Evolutionary conservation across 2,797 vertebrate genomes (phyloP).

Genomic region (Rhinogobio ventralis): DNA sequence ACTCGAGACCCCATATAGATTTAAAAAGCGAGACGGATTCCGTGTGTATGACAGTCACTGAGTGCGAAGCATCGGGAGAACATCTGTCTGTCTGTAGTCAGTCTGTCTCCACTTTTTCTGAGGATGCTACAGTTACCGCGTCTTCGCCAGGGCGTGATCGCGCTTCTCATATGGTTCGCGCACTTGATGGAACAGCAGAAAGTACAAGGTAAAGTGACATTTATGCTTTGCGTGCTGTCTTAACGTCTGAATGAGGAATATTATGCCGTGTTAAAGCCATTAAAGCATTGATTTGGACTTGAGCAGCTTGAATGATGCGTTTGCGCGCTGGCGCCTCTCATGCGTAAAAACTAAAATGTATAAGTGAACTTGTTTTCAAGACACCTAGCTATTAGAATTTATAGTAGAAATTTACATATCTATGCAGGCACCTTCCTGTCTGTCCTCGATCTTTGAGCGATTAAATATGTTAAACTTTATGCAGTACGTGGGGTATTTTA

Average conservation of each 20-base stretch:
- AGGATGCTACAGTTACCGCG: conserved; percentile 83
- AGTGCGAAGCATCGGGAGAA: conserved; percentile 80
- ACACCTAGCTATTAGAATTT: background rate
- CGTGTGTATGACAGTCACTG: conserved; percentile 85
- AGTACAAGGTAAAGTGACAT: conserved; percentile 82
- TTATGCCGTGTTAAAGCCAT: background rate
- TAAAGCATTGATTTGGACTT: background rate
- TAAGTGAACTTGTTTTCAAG: background rate
- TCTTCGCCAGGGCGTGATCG: conserved; percentile 79
- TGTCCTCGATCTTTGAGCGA: background rate
- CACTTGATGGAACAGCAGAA: conserved; percentile 85
- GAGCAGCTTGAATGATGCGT: background rate
- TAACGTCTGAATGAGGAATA: background rate
- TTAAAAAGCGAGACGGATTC: conserved; percentile 89
- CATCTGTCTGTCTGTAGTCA: conserved; percentile 64
- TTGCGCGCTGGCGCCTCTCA: conserved; percentile 1
- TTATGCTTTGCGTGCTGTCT: background rate
- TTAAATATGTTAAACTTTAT: background rate
- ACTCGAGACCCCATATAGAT: conserved; percentile 85
- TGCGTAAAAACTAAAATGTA: background rate
- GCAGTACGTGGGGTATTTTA: background rate
- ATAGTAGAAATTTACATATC: too few relatives aligned
- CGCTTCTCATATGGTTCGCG: conserved; percentile 82
- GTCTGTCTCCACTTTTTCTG: conserved; percentile 62
- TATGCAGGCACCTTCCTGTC: background rate